Evolutionary conservation across 2,797 vertebrate genomes (phyloP).

Genomic region (Hylomyscus alleni): DNA sequence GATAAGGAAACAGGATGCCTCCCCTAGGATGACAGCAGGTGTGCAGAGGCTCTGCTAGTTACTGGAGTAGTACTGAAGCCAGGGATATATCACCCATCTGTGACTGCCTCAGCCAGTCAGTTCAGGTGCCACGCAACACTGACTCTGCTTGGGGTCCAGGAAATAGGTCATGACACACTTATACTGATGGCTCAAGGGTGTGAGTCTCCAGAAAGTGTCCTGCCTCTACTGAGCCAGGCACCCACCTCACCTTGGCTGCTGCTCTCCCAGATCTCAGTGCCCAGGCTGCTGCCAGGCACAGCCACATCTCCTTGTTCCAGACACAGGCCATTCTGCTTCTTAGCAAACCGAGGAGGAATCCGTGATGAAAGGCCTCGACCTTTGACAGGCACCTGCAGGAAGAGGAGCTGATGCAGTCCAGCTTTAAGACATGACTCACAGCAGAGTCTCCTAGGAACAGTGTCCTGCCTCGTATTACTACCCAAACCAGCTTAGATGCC

Average conservation of each 20-base stretch:
- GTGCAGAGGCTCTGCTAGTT: accelerated
- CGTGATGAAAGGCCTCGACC: slow-evolving; percentile 94
- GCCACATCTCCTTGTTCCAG: slow-evolving; percentile 94
- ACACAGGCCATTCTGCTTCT: slow-evolving; percentile 95
- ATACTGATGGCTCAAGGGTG: accelerated
- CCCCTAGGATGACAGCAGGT: not conserved
- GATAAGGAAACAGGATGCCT: not conserved
- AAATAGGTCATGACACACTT: accelerated
- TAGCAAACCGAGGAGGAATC: slow-evolving; percentile 98
- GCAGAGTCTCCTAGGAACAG: not conserved
- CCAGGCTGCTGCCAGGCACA: slow-evolving; percentile 94
- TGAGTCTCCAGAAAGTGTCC: not conserved
- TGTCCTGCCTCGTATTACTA: too few relatives aligned
- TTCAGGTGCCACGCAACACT: accelerated
- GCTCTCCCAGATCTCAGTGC: slow-evolving; percentile 99
- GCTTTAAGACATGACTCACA: not conserved
- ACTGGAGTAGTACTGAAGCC: accelerated
- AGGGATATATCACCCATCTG: accelerated
- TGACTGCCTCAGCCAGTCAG: accelerated
- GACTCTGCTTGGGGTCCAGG: too few relatives aligned
- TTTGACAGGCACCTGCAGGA: slow-evolving; percentile 92
- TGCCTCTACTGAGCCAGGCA: accelerated
- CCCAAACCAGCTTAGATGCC: too few relatives aligned
- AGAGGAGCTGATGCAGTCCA: accelerated
- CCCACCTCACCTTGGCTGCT: slow-evolving; percentile 93